Conservation (phyloP, 2,113 vertebrate species). For the Ia io region DNA sequence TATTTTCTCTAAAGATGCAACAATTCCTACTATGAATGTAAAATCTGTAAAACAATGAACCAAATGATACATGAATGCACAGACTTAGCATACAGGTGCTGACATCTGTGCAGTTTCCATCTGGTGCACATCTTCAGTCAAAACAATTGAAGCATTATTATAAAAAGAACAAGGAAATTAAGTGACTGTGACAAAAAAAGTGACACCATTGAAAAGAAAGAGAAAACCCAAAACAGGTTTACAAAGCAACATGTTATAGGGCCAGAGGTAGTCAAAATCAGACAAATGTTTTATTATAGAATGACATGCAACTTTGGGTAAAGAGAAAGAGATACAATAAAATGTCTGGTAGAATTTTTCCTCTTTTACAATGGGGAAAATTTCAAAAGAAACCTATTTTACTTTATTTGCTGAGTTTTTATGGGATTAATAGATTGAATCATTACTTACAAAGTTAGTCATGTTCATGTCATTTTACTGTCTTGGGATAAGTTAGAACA, state of each 20-base stretch:
- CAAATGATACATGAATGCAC: neutral
- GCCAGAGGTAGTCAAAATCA: neutral
- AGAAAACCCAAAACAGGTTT: neutral
- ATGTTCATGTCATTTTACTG: neutral
- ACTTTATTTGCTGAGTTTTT: neutral
- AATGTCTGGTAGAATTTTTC: neutral
- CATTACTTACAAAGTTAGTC: neutral
- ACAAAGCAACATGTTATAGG: neutral
- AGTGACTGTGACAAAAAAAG: neutral
- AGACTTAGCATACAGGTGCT: neutral
- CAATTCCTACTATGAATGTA: neutral
- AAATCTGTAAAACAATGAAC: constrained; percentile 1
- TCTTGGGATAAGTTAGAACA: neutral
- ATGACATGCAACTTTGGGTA: neutral
- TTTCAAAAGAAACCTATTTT: neutral
- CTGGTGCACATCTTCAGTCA: neutral
- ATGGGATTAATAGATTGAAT: neutral
- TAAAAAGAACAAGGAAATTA: constrained; percentile 9
- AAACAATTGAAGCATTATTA: neutral
- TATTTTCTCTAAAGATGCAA: neutral
- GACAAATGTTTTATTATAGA: neutral
- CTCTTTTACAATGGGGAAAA: neutral
- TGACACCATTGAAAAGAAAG: neutral
- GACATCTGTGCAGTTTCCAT: neutral
- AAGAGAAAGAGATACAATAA: neutral